Evolutionary conservation across 2,888 invertebrate genomes (phyloP), one percentile per base, ranked within the genome.

Genomic region (Stenodera caucasica): DNA sequence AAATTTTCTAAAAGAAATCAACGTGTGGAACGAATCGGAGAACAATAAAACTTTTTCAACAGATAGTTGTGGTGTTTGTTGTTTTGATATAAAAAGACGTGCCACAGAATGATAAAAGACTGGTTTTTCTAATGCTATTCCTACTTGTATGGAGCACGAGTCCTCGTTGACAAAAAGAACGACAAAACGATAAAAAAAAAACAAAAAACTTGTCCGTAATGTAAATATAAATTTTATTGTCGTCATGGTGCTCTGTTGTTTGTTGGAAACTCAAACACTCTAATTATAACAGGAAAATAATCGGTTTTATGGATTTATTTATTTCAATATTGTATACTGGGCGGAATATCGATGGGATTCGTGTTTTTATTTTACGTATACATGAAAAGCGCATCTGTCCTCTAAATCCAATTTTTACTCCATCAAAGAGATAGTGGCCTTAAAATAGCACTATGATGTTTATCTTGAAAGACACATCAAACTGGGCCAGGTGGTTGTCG

Each of bases 401-500:
- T 11, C 21, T 5, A 45, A 45, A 45, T 45, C 45, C 45, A 18
- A 45, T 45, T 45, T 45, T 11, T 45, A 11, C 21, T 45, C 45
- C 45, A 45, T 45, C 45, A 45, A 45, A 21, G 45, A 18, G 45
- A 45, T 45, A 45, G 21, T 21, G n/a, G 45, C 8, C 45, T 45
- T 18, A 21, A 45, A 45, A 18, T 45, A 45, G 45, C 21, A 45
- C 21, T 45, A 37, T 21, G 45, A 15, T 45, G 45, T 21, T 45
- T 45, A 45, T 45, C 21, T 45, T 45, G 45, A 21, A 2, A 21
- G 45, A 45, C 45, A 21, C 40, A 21, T 18, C 21, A 45, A 26
- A n/a, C n/a, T n/a, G 37, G 29, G 45, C 45, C 45, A 45, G 45
- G 45, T 45, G 45, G 45, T 45, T 45, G 45, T 45, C 12, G 45